These are phyloP conservation scores for Helostoma temminkii DNA, from an alignment of 2,797 vertebrate species.

Conservation along the genomic window DNA sequence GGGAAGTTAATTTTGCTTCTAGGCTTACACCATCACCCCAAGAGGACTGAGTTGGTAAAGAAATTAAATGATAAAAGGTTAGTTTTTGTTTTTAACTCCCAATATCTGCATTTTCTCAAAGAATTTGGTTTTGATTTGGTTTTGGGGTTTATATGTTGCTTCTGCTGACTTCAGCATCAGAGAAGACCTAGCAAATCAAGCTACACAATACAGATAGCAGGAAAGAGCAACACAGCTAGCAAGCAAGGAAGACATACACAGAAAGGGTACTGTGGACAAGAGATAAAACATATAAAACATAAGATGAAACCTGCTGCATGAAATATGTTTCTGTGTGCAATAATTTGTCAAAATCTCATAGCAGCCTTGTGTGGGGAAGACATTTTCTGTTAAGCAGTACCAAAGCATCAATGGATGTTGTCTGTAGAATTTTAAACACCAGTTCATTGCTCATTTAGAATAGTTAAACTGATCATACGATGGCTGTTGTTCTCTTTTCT, in stretches of 20 bases:
- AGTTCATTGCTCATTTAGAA: not conserved
- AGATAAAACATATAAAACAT: no score
- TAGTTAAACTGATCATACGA: not conserved
- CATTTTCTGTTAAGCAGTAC: slow-evolving; percentile 22
- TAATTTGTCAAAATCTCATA: slow-evolving; percentile 38
- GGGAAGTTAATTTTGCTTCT: slow-evolving; percentile 18
- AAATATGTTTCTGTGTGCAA: slow-evolving; percentile 6
- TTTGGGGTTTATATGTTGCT: not conserved
- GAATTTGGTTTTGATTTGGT: not conserved
- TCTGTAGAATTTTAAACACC: not conserved
- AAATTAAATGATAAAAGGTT: not conserved
- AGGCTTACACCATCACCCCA: not conserved
- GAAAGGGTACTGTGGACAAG: no score
- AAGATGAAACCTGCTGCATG: not conserved
- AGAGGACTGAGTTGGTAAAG: not conserved
- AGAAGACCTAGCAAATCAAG: no score
- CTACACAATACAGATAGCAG: not conserved
- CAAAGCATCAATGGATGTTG: slow-evolving; percentile 7
- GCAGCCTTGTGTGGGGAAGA: slow-evolving; percentile 9
- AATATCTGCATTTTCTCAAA: not conserved
- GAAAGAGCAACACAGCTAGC: no score
- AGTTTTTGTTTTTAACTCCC: not conserved
- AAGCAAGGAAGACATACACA: no score
- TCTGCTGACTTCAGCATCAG: not conserved
- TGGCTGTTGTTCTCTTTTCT: not conserved